These are phyloP conservation scores for Odocoileus virginianus DNA, from an alignment of 2,113 vertebrate genomes.

Conservation along the genomic window DNA sequence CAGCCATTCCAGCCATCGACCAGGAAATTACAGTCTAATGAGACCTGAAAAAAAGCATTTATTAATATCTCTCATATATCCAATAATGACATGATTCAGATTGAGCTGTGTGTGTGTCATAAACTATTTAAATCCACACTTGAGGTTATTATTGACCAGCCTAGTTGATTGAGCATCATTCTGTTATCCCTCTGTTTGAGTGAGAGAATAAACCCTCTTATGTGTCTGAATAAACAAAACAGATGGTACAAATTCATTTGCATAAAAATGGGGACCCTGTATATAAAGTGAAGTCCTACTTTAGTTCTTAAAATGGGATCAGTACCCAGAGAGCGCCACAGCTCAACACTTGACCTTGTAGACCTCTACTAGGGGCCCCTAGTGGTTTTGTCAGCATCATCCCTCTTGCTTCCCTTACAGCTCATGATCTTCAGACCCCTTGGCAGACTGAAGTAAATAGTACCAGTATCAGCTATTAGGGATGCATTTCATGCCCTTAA, in stretches of 20 bases:
- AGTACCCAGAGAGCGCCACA: not conserved
- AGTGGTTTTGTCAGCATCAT: not conserved
- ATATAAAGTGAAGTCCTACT: slow-evolving; percentile 17
- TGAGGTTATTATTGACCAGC: not conserved
- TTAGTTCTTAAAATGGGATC: not conserved
- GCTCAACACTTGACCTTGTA: not conserved
- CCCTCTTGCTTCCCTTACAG: not conserved
- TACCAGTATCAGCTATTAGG: not conserved
- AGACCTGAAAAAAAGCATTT: not conserved
- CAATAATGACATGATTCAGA: not conserved
- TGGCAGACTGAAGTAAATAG: not conserved
- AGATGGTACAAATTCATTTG: slow-evolving; percentile 29
- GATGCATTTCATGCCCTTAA: not conserved
- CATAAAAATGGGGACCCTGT: not conserved
- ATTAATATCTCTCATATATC: not conserved
- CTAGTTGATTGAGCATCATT: not conserved
- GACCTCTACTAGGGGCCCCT: not conserved
- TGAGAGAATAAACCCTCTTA: not conserved
- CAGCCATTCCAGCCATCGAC: not conserved
- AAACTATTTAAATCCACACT: not conserved
- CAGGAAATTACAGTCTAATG: not conserved
- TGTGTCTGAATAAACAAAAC: slow-evolving; percentile 5
- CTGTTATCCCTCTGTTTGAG: not conserved
- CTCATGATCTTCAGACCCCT: not conserved
- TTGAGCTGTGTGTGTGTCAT: not conserved